Evolutionary conservation across 2,797 vertebrate species (phyloP).

Genomic region (Neosalanx taihuensis): DNA sequence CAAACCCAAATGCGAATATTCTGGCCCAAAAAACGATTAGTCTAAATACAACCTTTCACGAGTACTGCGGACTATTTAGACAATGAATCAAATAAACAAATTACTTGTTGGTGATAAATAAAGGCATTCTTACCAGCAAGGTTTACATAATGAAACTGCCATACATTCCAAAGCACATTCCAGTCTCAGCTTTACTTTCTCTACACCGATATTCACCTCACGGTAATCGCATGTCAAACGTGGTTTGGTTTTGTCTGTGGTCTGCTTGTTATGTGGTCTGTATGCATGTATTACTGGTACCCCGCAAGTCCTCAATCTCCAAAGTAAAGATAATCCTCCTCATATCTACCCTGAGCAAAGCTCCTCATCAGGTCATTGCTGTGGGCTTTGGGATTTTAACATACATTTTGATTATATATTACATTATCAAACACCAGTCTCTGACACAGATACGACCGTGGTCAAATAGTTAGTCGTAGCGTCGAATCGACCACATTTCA

Average conservation of each 20-base stretch:
- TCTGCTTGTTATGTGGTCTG: conserved; percentile 29
- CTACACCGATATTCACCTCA: not conserved
- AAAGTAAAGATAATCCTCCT: too few species aligned
- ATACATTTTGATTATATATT: too few species aligned
- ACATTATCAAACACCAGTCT: too few species aligned
- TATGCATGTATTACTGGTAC: conserved; percentile 14
- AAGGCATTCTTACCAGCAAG: conserved; percentile 15
- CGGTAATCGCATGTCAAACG: conserved; percentile 20
- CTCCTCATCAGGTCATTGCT: conserved; percentile 2
- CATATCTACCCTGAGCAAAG: conserved; percentile 11
- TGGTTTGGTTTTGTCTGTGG: conserved; percentile 17
- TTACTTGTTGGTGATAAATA: conserved; percentile 27
- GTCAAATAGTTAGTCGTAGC: too few species aligned
- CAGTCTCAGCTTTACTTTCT: not conserved
- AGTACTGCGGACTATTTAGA: conserved; percentile 21
- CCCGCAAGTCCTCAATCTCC: not conserved
- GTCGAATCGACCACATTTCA: not conserved
- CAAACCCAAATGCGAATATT: conserved; percentile 25
- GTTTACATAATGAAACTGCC: conserved; percentile 30
- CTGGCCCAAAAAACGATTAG: conserved; percentile 5
- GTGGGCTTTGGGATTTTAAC: not conserved
- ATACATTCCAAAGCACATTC: conserved; percentile 1
- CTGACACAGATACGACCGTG: too few species aligned
- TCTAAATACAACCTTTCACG: conserved; percentile 37
- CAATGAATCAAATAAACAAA: conserved; percentile 12